Percentiles rank a stretch among this genome's conserved stretches.
These are phyloP conservation scores for Drosophila albomicans DNA, from an alignment of 1,140 invertebrate species.

Conservation along the genomic window DNA sequence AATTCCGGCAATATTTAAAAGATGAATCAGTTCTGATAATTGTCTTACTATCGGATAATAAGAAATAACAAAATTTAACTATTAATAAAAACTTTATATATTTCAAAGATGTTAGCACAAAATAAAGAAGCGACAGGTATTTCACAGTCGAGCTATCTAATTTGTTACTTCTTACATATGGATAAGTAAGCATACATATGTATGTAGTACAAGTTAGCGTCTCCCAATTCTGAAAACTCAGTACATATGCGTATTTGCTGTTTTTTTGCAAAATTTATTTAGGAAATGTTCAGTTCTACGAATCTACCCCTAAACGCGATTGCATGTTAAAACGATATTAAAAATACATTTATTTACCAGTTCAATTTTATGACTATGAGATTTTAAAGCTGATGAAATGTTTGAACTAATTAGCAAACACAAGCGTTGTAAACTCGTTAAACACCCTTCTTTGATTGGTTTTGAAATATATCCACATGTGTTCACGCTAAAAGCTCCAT, in stretches of 20 bases:
- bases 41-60: too few relatives aligned
- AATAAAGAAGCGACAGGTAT: too few relatives aligned
- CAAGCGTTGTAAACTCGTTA: background rate
- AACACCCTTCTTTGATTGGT: too few relatives aligned
- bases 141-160: too few relatives aligned
- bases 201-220: background rate
- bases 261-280: background rate
- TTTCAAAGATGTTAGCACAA: too few relatives aligned
- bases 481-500: too few relatives aligned
- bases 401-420: background rate
- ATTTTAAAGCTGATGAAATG: background rate
- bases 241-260: background rate
- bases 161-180: too few relatives aligned
- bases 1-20: too few relatives aligned
- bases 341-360: background rate
- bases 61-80: too few relatives aligned
- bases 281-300: background rate
- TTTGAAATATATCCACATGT: too few relatives aligned
- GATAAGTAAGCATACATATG: background rate
- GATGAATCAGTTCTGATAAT: too few relatives aligned
- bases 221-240: background rate
- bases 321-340: slow-evolving; percentile 19
- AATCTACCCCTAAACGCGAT: slow-evolving; percentile 1
- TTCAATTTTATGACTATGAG: background rate
- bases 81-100: too few relatives aligned